Evolutionary conservation across 2,113 vertebrate genomes (phyloP), one percentile per base, ranked within the genome.

Genomic region (Sylvietta virens): DNA sequence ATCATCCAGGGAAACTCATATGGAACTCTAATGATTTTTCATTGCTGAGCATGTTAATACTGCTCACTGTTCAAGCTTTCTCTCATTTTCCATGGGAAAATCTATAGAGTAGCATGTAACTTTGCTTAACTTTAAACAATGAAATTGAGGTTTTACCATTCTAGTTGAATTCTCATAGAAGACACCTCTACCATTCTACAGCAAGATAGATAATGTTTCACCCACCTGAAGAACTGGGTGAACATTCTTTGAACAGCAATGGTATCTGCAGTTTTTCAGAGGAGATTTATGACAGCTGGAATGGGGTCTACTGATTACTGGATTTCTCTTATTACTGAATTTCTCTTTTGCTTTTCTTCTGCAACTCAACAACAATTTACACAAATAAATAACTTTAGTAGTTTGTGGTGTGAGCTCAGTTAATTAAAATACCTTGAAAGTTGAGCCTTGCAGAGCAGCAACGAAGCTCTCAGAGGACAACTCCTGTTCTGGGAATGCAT

Each of bases 371-470:
- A 54, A 11, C 15, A 58, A 35, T 31, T 79, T 27, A 74, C 16
- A 76, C 7, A 76, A 81, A 51, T 40, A 1, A 53, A 67, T 66
- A 61, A 15, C 12, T 24, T 58, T 8, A 35, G 5, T 7, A 81
- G 74, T 39, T 56, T 18, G 21, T 2, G 81, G 50, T 0, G 0
- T 2, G 4, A 58, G n/a, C 73, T 27, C 3, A 24, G 14, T 30
- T 73, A 65, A 79, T 24, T 48, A 48, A 80, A 81, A 89, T 31
- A 51, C 6, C 24, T 64, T 64, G 27, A 35, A 88, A 51, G 15
- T 3, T 2, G 3, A 66, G 21, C 22, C 7, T 83, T 48, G 30
- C 18, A 66, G 39, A 78, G 8, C 28, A 70, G 15, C 15, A 39
- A 48, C 1, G 4, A 62, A 88, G 7, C 12, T 71, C 24, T 65